Conservation (phyloP, 1,140 invertebrate species). For the Cotesia typhae region DNA sequence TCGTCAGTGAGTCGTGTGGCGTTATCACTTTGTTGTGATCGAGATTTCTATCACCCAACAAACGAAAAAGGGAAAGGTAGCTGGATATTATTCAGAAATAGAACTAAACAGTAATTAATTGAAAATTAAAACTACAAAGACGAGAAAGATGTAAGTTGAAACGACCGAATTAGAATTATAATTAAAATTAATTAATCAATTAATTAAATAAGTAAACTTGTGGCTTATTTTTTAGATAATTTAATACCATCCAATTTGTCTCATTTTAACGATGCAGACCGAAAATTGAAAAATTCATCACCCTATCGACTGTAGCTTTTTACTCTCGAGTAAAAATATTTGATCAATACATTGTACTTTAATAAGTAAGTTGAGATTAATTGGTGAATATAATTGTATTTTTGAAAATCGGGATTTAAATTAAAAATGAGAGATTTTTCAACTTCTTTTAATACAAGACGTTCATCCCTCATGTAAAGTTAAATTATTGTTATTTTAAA, state of each 20-base stretch:
- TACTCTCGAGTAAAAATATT: background rate
- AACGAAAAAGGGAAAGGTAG: background rate
- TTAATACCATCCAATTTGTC: constrained; percentile 1
- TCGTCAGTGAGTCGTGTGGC: constrained; percentile 5
- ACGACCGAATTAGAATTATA: too few relatives aligned
- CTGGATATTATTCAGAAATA: too few relatives aligned
- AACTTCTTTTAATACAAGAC: background rate
- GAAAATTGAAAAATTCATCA: background rate
- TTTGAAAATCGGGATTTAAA: too few relatives aligned
- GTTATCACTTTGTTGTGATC: constrained; percentile 25
- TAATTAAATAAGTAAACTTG: background rate
- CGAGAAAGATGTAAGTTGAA: too few relatives aligned
- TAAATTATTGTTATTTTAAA: too few relatives aligned
- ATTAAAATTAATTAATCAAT: too few relatives aligned
- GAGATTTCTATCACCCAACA: constrained; percentile 16
- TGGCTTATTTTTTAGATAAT: background rate
- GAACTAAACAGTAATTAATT: too few relatives aligned
- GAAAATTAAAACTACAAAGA: too few relatives aligned
- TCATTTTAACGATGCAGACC: background rate
- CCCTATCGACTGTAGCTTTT: background rate
- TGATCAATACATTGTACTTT: too few relatives aligned
- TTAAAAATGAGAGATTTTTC: too few relatives aligned
- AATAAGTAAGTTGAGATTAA: too few relatives aligned
- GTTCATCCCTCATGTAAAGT: background rate
- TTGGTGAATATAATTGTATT: too few relatives aligned